phyloP scores from a whole-genome alignment of 53 echinoderm and acorn worm species.

The Temnopleurus reevesii region DNA sequence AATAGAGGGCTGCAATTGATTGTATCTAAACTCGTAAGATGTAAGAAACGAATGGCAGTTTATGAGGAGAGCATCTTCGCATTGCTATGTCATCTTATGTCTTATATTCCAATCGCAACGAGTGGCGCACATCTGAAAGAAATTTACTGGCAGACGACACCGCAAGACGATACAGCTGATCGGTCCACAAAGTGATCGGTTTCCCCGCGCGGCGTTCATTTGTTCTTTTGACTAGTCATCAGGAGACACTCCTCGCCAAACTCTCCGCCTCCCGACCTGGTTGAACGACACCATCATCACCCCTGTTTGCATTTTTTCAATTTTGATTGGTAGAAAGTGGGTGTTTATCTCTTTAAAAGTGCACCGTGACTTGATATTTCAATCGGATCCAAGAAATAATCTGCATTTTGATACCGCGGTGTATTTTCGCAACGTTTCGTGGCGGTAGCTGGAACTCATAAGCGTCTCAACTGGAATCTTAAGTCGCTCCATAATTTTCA shows the following conservation, averaged over 20 bases:
- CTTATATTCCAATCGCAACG: no score
- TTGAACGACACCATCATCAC: no score
- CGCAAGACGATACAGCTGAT: no score
- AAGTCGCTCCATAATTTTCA: not conserved
- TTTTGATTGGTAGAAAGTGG: no score
- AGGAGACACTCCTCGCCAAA: not conserved
- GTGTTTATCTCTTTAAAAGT: not conserved
- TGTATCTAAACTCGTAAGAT: no score
- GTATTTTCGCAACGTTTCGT: not conserved
- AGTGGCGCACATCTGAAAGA: not conserved
- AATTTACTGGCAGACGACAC: not conserved
- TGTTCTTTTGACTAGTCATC: not conserved
- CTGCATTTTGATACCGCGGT: not conserved
- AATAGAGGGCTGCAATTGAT: no score
- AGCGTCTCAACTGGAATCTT: not conserved
- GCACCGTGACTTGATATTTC: not conserved
- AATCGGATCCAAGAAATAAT: not conserved
- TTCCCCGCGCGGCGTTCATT: conserved; percentile 4
- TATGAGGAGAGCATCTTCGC: not conserved
- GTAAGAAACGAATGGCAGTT: not conserved
- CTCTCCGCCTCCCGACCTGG: not conserved
- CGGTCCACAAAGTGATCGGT: not conserved
- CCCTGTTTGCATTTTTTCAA: not conserved
- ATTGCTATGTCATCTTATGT: conserved; percentile 10
- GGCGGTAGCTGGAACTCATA: not conserved